Base-by-base conservation (phyloP, 2,888 invertebrate genomes). In the Euspilapteryx auroguttella region DNA sequence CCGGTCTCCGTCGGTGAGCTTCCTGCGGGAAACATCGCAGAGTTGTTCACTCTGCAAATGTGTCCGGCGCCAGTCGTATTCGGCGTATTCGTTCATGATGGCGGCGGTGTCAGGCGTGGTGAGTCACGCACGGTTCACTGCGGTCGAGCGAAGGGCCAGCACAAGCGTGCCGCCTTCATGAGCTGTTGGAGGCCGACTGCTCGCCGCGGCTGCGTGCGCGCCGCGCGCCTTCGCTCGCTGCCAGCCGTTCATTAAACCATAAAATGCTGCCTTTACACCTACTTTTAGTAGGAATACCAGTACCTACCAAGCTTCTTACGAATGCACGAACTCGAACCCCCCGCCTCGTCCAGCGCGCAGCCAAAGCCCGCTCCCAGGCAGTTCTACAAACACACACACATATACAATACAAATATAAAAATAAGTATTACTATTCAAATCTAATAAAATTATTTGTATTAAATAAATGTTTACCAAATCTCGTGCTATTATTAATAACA, bases 71-170 rank as follows among this genome's bases (percentile, higher is more conserved):
- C 81, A 81, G 47, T 81, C 80, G 55, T 79, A 81, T 47, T 82
- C 81, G 37, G 79, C 58, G 55, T 75, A 82, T 58, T 82, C 82
- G 51, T 80, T 79, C 82, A 82, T 82, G 54, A 53, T 58, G 47
- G 51, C 44, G 45, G 37, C 33, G 42, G 45, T 82, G 54, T 53
- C 58, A 47, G 51, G 44, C 45, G 37, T 32, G 42, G 45, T 66
- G 69, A 63, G 57, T 68, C 65, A 64, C 54, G 58, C 58, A 64
- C 52, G n/a, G n/a, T n/a, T n/a, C 59, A 56, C 57, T 58, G 63
- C 58, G 56, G 61, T 47, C 36, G 40, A 38, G 38, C 42, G 44
- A 41, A 49, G 49, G 47, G 49, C 40, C 41, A 53, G 71, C 75
- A n/a, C n/a, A n/a, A n/a, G 73, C 69, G 71, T 69, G 71, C 69